phyloP scores from a whole-genome alignment of 2,888 invertebrate genomes.

The Polymixis flavicincta region DNA sequence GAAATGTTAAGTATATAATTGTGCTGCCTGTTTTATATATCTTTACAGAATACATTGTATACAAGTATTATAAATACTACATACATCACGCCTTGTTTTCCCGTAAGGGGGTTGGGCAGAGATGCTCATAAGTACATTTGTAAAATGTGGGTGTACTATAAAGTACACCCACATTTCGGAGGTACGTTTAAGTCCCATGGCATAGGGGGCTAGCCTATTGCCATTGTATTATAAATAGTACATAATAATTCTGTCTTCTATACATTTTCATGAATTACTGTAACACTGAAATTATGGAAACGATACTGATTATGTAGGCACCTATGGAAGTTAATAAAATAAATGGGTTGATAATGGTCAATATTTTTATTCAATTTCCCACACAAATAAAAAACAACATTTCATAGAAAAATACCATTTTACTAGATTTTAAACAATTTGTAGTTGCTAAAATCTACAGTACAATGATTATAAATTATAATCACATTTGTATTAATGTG shows the following conservation, averaged over 20 bases:
- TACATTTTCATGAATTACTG: slow-evolving; percentile 26
- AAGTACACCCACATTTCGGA: no score
- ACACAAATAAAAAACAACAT: slow-evolving; percentile 65
- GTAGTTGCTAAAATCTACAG: slow-evolving; percentile 54
- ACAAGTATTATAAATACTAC: not conserved
- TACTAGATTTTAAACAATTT: slow-evolving; percentile 66
- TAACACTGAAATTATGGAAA: slow-evolving; percentile 45
- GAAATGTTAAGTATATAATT: slow-evolving; percentile 32
- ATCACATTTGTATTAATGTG: slow-evolving; percentile 44
- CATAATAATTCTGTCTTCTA: slow-evolving; percentile 26
- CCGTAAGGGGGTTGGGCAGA: no score
- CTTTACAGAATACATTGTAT: slow-evolving; percentile 13
- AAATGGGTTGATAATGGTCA: slow-evolving; percentile 46
- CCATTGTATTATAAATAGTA: not conserved
- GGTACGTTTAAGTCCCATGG: no score
- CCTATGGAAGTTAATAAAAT: slow-evolving; percentile 44
- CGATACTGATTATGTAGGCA: slow-evolving; percentile 49
- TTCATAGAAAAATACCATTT: slow-evolving; percentile 69
- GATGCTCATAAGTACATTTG: no score
- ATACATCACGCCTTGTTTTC: no score
- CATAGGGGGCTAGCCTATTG: no score
- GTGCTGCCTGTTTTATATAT: slow-evolving; percentile 1
- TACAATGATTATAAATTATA: slow-evolving; percentile 50
- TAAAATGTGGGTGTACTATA: no score
- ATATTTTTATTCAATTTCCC: slow-evolving; percentile 24